Conservation (phyloP, 2,797 vertebrate species). For the Alca torda region DNA sequence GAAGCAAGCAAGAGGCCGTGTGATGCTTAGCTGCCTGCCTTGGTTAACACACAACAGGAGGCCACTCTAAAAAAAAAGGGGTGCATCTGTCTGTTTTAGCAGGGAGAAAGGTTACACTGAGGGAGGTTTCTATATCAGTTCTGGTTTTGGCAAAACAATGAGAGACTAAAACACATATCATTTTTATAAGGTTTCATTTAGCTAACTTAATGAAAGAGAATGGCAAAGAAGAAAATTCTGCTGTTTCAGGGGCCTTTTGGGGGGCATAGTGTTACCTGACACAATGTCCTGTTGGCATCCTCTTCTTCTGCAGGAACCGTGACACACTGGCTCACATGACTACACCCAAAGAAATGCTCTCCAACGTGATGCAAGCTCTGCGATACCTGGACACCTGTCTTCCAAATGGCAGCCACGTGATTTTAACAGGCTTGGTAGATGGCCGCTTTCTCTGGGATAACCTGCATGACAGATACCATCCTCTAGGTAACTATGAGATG, state of each 20-base stretch:
- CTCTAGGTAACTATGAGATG: constrained; percentile 69
- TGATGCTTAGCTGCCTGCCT: background rate
- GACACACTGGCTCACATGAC: constrained; percentile 76
- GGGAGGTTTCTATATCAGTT: background rate
- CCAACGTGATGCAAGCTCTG: constrained; percentile 66
- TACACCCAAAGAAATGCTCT: constrained; percentile 69
- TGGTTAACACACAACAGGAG: background rate
- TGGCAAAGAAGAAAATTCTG: background rate
- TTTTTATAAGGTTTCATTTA: background rate
- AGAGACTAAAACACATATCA: background rate
- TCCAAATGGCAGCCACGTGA: constrained; percentile 75
- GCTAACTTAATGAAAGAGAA: background rate
- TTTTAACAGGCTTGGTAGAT: constrained; percentile 75
- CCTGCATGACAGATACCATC: constrained; percentile 76
- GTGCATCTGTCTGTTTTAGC: background rate
- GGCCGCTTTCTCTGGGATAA: constrained; percentile 80
- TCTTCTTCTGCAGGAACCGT: constrained; percentile 41
- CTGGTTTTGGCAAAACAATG: background rate
- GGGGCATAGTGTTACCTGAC: background rate
- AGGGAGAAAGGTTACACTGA: background rate
- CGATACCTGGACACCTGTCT: constrained; percentile 63
- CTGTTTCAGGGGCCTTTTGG: background rate
- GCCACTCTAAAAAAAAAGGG: background rate
- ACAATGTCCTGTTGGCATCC: background rate
- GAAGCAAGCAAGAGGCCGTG: background rate